phyloP scores from a whole-genome alignment of 2,797 vertebrate genomes.

The Smutsia gigantea region DNA sequence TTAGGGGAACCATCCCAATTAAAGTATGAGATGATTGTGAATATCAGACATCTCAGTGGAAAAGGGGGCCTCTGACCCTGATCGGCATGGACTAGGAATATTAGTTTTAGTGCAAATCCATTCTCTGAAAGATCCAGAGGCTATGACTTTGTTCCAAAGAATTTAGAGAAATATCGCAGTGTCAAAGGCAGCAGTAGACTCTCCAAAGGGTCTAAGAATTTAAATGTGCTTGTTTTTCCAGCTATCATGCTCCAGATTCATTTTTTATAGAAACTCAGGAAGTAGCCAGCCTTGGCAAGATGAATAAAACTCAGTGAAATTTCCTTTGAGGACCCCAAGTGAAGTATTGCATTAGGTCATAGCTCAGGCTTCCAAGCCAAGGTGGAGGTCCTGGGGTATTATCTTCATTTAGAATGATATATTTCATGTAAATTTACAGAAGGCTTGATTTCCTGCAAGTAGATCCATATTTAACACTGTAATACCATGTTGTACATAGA shows the following conservation, averaged over 20 bases:
- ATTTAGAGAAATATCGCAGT: constrained; percentile 63
- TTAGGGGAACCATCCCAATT: constrained; percentile 68
- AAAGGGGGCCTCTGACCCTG: constrained; percentile 27
- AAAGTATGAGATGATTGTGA: constrained; percentile 68
- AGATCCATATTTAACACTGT: neutral
- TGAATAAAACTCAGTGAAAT: neutral
- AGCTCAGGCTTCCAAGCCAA: neutral
- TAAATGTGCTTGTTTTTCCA: constrained; percentile 61
- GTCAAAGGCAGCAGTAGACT: constrained; percentile 20
- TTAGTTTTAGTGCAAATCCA: constrained; percentile 60
- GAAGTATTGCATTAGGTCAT: neutral
- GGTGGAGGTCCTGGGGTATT: neutral
- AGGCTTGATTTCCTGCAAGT: constrained; percentile 18
- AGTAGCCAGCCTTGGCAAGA: neutral
- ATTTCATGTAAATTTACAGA: constrained; percentile 22
- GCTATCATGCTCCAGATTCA: neutral
- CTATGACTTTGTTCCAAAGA: constrained; percentile 56
- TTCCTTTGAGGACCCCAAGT: neutral
- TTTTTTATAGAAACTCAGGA: constrained; percentile 20
- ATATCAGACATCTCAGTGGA: constrained; percentile 41
- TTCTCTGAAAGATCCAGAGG: constrained; percentile 33
- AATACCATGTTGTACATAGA: neutral
- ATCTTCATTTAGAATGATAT: constrained; percentile 46
- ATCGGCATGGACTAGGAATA: neutral
- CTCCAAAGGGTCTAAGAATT: constrained; percentile 48